phyloP scores from a whole-genome alignment of 2,888 invertebrate genomes.

The Xestia xanthographa region DNA sequence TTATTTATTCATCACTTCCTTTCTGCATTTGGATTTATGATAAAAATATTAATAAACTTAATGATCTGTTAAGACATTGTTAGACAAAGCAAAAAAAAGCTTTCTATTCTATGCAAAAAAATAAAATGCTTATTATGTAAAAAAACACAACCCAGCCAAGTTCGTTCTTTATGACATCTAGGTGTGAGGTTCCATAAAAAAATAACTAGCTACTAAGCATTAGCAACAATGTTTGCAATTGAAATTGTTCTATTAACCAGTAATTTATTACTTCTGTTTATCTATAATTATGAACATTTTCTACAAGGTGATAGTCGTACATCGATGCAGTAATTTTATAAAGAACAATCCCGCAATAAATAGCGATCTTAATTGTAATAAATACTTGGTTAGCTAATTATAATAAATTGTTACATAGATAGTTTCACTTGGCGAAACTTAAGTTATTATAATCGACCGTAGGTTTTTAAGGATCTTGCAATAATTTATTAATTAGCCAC shows the following conservation, averaged over 20 bases:
- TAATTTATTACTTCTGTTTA: conserved; percentile 25
- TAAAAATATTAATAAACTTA: conserved; percentile 24
- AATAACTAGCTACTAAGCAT: conserved; percentile 2
- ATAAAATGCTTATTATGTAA: not conserved
- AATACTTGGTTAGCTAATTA: conserved; percentile 46
- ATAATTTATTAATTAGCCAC: conserved; percentile 21
- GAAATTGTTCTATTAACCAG: conserved; percentile 38
- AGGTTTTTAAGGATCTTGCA: conserved; percentile 1
- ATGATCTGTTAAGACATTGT: conserved; percentile 10
- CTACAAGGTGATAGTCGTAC: conserved; percentile 41
- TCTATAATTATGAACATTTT: conserved; percentile 22
- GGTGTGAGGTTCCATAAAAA: conserved; percentile 35
- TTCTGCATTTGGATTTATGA: not conserved
- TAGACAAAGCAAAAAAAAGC: conserved; percentile 11
- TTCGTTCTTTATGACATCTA: conserved; percentile 38
- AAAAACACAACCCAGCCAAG: conserved; percentile 20
- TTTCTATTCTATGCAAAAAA: conserved; percentile 32
- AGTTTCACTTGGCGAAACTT: conserved; percentile 26
- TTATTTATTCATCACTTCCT: not conserved
- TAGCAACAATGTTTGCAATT: conserved; percentile 40
- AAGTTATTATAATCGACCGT: conserved; percentile 11
- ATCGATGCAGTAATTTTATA: conserved; percentile 41
- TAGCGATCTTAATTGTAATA: conserved; percentile 57
- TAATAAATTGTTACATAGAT: conserved; percentile 50
- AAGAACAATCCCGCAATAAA: conserved; percentile 45